These are phyloP conservation scores for Cephus sareptanus DNA, from an alignment of 2,888 invertebrate species.

Conservation along the genomic window DNA sequence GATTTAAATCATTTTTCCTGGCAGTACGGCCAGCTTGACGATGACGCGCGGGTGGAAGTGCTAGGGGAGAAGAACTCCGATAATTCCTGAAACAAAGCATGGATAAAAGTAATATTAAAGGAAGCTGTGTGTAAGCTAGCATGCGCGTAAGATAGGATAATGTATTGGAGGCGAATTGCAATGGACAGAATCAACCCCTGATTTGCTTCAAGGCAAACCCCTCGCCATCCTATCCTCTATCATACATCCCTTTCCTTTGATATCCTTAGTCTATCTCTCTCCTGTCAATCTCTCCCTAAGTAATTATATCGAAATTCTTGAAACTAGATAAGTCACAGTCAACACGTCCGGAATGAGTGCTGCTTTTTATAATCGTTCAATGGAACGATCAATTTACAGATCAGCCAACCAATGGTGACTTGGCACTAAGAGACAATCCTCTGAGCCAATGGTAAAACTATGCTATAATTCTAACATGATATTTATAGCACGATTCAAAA, in stretches of 20 bases:
- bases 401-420: no score
- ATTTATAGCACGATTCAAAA: no score
- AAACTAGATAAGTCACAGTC: background rate
- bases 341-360: background rate
- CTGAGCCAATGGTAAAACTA: no score
- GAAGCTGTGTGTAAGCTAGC: background rate
- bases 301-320: background rate
- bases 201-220: constrained; percentile 44
- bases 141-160: constrained; percentile 32
- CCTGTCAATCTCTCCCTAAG: background rate
- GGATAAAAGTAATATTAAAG: constrained; percentile 23
- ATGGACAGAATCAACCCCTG: constrained; percentile 51
- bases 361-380: background rate
- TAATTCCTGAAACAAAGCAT: constrained; percentile 25
- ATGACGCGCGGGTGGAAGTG: background rate
- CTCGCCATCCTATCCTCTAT: constrained; percentile 2
- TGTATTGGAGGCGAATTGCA: constrained; percentile 53
- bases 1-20: constrained; percentile 5
- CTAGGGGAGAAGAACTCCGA: constrained; percentile 2
- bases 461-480: no score
- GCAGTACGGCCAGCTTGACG: background rate
- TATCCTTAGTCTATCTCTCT: background rate
- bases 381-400: no score
- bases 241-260: background rate
- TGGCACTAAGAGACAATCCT: no score